Evolutionary conservation across 1,140 invertebrate species (phyloP), one percentile per base, ranked within the genome.

Genomic region (Brachionus paranguensis): DNA sequence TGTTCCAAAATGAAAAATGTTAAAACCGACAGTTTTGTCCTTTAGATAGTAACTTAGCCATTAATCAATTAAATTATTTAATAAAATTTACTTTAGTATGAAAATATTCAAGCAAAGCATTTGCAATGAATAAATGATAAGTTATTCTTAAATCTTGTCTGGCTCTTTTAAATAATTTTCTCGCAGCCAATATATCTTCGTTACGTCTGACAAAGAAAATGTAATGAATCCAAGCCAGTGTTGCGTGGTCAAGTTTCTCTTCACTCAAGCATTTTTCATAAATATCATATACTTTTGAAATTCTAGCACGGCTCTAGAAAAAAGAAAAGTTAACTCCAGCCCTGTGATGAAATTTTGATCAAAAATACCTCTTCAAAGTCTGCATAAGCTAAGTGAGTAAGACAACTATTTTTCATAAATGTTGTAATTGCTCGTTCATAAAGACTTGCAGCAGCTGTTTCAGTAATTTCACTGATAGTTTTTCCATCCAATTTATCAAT

Each of bases 51-150:
- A 14, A 7, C 33, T 37, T 37, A 43, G 24, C 0, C 10, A 64
- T 37, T 8, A 41, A 29, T 27, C 33, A 33, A 17, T 10, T 47
- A n/a, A 47, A 5, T 41, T 84, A 17, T 14, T 33, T 8, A 4
- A 68, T 27, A 27, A 76, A 84, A 79, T 79, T 78, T 74, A 91
- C 91, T 88, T 99, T 99, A 78, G 95, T 98, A 88, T 96, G 99
- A 88, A 98, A 99, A 89, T 99, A 99, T 90, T 99, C 98, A 96
- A 99, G 99, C 0, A 98, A 90, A 0, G 97, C 96, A 14, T 97
- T 96, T 1, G 96, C 94, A 2, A 98, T 95, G 88, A 94, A 99
- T 53, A 99, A 94, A 88, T 99, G 96, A 89, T 95, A 95, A 43
- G 92, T 93, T 0, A 93, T 93, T 17, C 94, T 91, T 3, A 91